Evolutionary conservation across 2,888 invertebrate species (phyloP), one percentile per base, ranked within the genome.

Genomic region (Blastobasis lacticolella): DNA sequence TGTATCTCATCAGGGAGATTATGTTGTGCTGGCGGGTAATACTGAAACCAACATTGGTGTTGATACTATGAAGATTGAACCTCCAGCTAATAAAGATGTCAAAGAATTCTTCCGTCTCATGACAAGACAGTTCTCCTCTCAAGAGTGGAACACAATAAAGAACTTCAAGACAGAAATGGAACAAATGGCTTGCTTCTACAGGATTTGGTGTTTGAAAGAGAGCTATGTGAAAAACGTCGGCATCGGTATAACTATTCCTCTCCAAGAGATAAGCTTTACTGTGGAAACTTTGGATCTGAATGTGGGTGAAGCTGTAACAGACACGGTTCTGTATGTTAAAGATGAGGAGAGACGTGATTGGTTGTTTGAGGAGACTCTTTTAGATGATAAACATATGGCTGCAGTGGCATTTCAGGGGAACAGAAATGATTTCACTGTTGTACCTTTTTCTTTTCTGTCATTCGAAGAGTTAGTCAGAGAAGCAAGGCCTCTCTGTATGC

Each of bases 171-270:
- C 78, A 48, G 93, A 95, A 61, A 67, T 70, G 36, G 90, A 93
- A n/a, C 92, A 95, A 74, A 81, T 96, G 41, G 88, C 89, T 10
- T 92, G 93, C 69, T 98, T 98, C 80, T 97, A 94, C 76, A 90
- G 98, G 56, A 90, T 94, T 68, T 98, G 98, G 98, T 94, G 96
- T 64, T 86, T 98, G 48, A 98, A 98, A 80, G 98, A 98, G 77
- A 94, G 97, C 72, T 97, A 96, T 73, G 94, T 96, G 0, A 98
- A 98, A 83, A 97, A 97, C 57, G 89, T 93, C 51, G 97, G 98
- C 23, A 86, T 93, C 37, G 98, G 98, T 38, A 92, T 98, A 50
- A 93, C 93, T 0, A 87, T 94, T 57, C 92, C 95, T 66, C 88
- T 98, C 46, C 87, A 91, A 60, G 90, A 93, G 60, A 90, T 98